Base-by-base conservation (phyloP, 2,888 invertebrate species). In the Apodemia duryi region DNA sequence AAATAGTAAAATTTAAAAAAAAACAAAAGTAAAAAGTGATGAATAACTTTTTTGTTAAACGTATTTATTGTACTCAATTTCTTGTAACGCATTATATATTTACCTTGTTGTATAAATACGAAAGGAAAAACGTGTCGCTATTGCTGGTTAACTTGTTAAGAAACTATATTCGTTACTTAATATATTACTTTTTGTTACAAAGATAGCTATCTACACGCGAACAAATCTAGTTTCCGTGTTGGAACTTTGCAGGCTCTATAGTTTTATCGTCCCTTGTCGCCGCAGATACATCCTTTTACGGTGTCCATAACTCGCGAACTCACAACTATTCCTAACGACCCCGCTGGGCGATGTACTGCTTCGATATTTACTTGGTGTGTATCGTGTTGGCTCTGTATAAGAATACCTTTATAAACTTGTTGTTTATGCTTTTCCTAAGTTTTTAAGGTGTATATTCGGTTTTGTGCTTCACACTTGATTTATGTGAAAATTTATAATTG, bases 261-360 rank as follows among this genome's bases (percentile, higher is more conserved):
- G 77, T 76, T 85, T 87, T 87, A 87, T 86, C 83, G 84, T 77
- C 70, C 70, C 74, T 73, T 75, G 80, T 78, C 76, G 76, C 75
- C 73, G 74, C 75, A 77, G 81, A 83, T 81, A 86, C 85, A 84
- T 87, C 84, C 85, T 81, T 83, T 83, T 81, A 83, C 78, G 77
- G 79, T 67, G 74, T 65, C 77, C 76, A 81, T 86, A 86, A 86
- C 74, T 86, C 78, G 70, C 76, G 73, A 71, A 77, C 80, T 77
- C 75, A 77, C 79, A 80, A 82, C 80, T 81, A 81, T 80, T 79
- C 74, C 77, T 74, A 77, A 77, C 76, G 69, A 73, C 72, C 70
- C 73, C 71, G 65, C 67, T 67, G 68, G 69, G 72, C 66, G 62
- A 68, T 71, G 71, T 69, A 74, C 65, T 67, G 72, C 65, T 65